These are phyloP conservation scores for Euglossa dilemma DNA, from an alignment of 1,140 invertebrate species.

Conservation along the genomic window DNA sequence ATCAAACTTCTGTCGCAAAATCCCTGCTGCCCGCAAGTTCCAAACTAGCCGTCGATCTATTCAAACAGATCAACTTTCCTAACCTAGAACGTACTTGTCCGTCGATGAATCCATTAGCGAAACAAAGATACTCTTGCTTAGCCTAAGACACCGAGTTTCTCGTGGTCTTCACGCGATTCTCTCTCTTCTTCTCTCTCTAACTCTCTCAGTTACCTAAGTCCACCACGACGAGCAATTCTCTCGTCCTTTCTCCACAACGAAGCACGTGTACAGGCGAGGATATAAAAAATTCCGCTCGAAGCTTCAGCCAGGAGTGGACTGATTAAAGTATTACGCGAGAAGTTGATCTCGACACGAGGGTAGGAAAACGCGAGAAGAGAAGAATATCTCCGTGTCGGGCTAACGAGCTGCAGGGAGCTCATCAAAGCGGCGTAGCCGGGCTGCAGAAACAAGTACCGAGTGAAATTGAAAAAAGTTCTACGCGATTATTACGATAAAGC, in stretches of 20 bases:
- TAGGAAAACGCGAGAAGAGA: neutral
- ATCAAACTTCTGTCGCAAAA: conserved; percentile 22
- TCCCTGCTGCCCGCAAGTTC: conserved; percentile 16
- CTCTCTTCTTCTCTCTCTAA: too few relatives aligned
- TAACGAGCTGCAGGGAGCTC: conserved; percentile 23
- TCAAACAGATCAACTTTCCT: conserved; percentile 2
- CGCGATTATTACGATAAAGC: conserved; percentile 38
- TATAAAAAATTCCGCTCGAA: neutral
- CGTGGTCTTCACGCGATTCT: too few relatives aligned
- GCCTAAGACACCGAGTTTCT: neutral
- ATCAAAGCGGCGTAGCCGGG: neutral
- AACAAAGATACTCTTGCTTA: neutral
- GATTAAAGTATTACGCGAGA: conserved; percentile 1
- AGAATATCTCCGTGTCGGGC: neutral
- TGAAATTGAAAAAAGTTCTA: conserved; percentile 45
- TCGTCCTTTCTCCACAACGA: too few relatives aligned
- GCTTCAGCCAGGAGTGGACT: neutral
- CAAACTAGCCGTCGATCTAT: conserved; percentile 4
- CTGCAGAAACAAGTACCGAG: neutral
- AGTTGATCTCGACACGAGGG: conserved; percentile 3
- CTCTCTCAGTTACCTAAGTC: too few relatives aligned
- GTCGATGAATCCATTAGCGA: neutral
- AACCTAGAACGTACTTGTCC: neutral
- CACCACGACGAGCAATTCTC: too few relatives aligned
- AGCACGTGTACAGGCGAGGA: neutral